A percentile compares a stretch with the other conserved stretches of the same genome.
phyloP scores from a whole-genome alignment of 2,888 invertebrate genomes.

The Camponotus fellah region DNA sequence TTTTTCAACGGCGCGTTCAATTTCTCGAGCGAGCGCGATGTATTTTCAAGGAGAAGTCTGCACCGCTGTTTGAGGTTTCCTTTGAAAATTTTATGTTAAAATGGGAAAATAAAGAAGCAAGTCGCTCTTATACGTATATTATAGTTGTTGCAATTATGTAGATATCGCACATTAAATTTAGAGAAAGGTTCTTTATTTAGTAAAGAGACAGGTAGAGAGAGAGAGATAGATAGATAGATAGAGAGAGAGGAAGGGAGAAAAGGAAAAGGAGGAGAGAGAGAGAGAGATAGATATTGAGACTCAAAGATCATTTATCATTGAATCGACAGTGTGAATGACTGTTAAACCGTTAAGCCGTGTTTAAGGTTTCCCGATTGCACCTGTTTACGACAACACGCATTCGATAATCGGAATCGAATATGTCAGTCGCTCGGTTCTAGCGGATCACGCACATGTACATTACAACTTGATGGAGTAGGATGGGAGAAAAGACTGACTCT shows the following conservation, averaged over 20 bases:
- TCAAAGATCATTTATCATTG: slow-evolving; percentile 21
- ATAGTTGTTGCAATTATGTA: not conserved
- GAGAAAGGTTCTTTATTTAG: not conserved
- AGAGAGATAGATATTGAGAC: not conserved
- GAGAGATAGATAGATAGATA: not conserved
- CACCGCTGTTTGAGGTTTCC: slow-evolving; percentile 22
- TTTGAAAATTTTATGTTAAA: slow-evolving; percentile 16
- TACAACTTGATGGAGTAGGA: slow-evolving; percentile 77
- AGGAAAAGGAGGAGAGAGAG: not conserved
- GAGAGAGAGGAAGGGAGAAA: not conserved
- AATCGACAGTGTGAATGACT: slow-evolving; percentile 32
- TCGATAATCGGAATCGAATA: slow-evolving; percentile 61
- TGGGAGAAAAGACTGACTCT: slow-evolving; percentile 81
- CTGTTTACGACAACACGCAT: slow-evolving; percentile 50
- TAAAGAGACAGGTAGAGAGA: not conserved
- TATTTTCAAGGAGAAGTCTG: slow-evolving; percentile 32
- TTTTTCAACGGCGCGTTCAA: slow-evolving; percentile 15
- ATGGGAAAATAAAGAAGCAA: not conserved
- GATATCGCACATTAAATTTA: not conserved
- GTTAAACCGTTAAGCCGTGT: slow-evolving; percentile 45
- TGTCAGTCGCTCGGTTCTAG: slow-evolving; percentile 58
- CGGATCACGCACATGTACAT: slow-evolving; percentile 62
- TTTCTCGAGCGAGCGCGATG: slow-evolving; percentile 15
- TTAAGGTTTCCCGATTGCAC: slow-evolving; percentile 48
- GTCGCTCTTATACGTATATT: not conserved